Percentiles rank a stretch among this genome's conserved stretches.
These are phyloP conservation scores for Halcyon leucocephala DNA, from an alignment of 2,797 vertebrate genomes.

Conservation along the genomic window DNA sequence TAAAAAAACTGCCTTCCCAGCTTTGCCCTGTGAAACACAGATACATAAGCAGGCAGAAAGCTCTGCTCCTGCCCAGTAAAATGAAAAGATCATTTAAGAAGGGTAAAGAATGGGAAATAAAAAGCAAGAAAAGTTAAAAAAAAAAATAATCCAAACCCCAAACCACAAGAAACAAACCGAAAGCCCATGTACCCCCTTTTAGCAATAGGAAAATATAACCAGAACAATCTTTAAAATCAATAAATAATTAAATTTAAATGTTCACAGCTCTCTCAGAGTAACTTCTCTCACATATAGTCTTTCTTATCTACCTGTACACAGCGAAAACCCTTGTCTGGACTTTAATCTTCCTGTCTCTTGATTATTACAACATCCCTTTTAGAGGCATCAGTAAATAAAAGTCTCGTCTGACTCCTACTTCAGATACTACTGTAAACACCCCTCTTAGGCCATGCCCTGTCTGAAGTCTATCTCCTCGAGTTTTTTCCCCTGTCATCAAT, in stretches of 20 bases:
- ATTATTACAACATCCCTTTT: background rate
- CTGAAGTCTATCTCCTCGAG: background rate
- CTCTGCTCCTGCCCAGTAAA: background rate
- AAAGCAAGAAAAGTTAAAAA: background rate
- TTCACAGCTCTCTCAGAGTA: background rate
- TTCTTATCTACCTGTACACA: background rate
- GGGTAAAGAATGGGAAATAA: background rate
- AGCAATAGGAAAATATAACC: accelerated
- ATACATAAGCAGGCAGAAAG: background rate
- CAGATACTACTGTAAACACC: background rate
- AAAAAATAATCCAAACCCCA: background rate
- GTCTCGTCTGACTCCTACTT: background rate
- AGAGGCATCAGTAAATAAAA: background rate
- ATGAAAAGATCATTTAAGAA: background rate
- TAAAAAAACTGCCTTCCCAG: background rate
- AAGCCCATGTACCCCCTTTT: background rate
- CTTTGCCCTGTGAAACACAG: background rate
- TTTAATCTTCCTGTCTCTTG: background rate
- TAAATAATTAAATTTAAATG: background rate
- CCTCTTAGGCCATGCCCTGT: background rate
- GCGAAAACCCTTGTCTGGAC: background rate
- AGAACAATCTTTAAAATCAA: background rate
- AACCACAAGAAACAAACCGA: accelerated
- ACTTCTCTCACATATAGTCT: background rate
- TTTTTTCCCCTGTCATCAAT: background rate